Evolutionary conservation across 2,797 vertebrate species (phyloP).

Genomic region (Hyperoplus immaculatus): DNA sequence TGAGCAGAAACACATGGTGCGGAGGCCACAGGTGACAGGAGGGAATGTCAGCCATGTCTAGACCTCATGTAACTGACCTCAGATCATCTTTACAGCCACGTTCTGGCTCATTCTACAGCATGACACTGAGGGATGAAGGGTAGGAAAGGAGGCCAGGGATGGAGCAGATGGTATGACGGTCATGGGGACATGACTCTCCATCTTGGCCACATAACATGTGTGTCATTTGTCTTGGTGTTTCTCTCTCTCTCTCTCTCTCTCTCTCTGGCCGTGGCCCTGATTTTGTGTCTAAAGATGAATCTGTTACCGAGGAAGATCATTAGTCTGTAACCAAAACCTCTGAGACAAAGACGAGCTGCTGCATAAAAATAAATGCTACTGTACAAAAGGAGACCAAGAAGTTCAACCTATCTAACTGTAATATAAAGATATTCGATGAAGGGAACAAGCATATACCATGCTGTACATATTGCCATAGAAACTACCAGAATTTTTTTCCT

Average conservation of each 20-base stretch:
- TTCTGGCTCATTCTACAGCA: slow-evolving; percentile 23
- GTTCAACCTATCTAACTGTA: not conserved
- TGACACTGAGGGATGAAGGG: slow-evolving; percentile 71
- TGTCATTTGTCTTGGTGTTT: slow-evolving; percentile 40
- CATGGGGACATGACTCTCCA: slow-evolving; percentile 37
- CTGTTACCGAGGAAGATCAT: slow-evolving; percentile 30
- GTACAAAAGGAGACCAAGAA: not conserved
- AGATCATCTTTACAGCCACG: slow-evolving; percentile 54
- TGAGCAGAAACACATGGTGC: slow-evolving; percentile 62
- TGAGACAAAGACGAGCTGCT: slow-evolving; percentile 3
- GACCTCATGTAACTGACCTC: slow-evolving; percentile 45
- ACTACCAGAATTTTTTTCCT: not conserved
- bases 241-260: slow-evolving; percentile 11
- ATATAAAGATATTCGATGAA: not conserved
- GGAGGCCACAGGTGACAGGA: slow-evolving; percentile 51
- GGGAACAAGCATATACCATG: not conserved
- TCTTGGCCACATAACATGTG: slow-evolving; percentile 26
- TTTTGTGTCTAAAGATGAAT: slow-evolving; percentile 37
- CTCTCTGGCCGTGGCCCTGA: not conserved
- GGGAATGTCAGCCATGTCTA: slow-evolving; percentile 37
- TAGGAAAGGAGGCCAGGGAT: slow-evolving; percentile 26
- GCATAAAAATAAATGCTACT: not conserved
- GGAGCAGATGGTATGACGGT: slow-evolving; percentile 46
- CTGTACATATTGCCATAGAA: not conserved
- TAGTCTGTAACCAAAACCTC: slow-evolving; percentile 50